Evolutionary conservation across 2,888 invertebrate species (phyloP).

Genomic region (Troilus luridus): DNA sequence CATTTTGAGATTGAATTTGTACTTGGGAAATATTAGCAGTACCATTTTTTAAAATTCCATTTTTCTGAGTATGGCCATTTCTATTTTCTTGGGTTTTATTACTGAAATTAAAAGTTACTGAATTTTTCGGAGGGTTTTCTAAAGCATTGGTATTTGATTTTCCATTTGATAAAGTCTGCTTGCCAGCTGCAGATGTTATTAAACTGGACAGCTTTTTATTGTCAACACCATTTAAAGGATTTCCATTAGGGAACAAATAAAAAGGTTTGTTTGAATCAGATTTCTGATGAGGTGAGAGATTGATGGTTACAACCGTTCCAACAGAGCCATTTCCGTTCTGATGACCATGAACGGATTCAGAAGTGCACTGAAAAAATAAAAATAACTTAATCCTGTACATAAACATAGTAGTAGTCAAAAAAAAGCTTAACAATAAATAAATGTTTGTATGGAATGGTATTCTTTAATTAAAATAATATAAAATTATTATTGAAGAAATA

Average conservation of each 20-base stretch:
- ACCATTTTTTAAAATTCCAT: slow-evolving; percentile 73
- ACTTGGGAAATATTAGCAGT: slow-evolving; percentile 67
- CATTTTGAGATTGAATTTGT: slow-evolving; percentile 63
- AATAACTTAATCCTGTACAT: not conserved
- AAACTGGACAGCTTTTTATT: slow-evolving; percentile 61
- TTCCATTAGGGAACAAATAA: slow-evolving; percentile 62
- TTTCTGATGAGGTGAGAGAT: slow-evolving; percentile 60
- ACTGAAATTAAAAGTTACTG: slow-evolving; percentile 65
- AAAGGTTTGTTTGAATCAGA: slow-evolving; percentile 60
- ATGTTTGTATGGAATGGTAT: not conserved
- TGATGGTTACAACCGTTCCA: slow-evolving; percentile 63
- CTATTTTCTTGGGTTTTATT: slow-evolving; percentile 61
- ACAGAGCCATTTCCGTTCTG: slow-evolving; percentile 61
- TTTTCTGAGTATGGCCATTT: slow-evolving; percentile 67
- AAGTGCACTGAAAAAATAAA: slow-evolving; percentile 45
- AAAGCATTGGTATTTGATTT: slow-evolving; percentile 59
- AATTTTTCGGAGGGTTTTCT: slow-evolving; percentile 63
- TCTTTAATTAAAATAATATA: not conserved
- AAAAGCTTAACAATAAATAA: not conserved
- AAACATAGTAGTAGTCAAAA: not conserved
- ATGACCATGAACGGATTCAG: slow-evolving; percentile 43
- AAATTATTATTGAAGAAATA: not conserved
- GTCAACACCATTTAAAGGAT: slow-evolving; percentile 56
- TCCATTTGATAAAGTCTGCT: slow-evolving; percentile 55
- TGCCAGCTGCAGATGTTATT: slow-evolving; percentile 58